Evolutionary conservation across 2,888 invertebrate genomes (phyloP).

Genomic region (Machimus atricapillus): DNA sequence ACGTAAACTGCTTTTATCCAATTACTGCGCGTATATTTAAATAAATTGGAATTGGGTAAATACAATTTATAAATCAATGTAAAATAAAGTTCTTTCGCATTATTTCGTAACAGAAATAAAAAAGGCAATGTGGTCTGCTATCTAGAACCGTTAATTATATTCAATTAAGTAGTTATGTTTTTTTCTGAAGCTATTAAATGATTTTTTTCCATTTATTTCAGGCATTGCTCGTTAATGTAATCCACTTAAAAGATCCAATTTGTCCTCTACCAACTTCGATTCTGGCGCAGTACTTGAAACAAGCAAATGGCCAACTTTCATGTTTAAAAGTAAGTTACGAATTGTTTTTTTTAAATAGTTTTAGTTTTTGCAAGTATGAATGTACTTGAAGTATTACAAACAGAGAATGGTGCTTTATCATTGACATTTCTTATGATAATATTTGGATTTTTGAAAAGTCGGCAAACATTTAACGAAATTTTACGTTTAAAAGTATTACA

Average conservation of each 20-base stretch:
- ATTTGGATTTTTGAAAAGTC: not conserved
- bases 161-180: not conserved
- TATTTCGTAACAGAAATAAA: not conserved
- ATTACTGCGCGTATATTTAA: not conserved
- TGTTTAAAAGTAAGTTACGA: slow-evolving; percentile 75
- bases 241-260: slow-evolving; percentile 82
- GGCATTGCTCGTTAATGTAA: slow-evolving; percentile 82
- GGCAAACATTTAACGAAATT: not conserved
- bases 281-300: slow-evolving; percentile 84
- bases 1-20: not conserved
- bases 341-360: not conserved
- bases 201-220: slow-evolving; percentile 58
- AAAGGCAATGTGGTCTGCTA: not conserved
- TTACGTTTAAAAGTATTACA: no score
- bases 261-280: slow-evolving; percentile 82
- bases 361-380: not conserved
- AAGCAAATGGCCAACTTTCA: slow-evolving; percentile 81
- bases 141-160: not conserved
- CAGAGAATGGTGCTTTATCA: not conserved
- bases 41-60: not conserved
- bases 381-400: not conserved
- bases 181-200: not conserved
- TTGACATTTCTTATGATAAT: not conserved
- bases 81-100: not conserved
- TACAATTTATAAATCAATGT: not conserved